Evolutionary conservation across 2,113 vertebrate species (phyloP).

Genomic region (Oncorhynchus gorbuscha): DNA sequence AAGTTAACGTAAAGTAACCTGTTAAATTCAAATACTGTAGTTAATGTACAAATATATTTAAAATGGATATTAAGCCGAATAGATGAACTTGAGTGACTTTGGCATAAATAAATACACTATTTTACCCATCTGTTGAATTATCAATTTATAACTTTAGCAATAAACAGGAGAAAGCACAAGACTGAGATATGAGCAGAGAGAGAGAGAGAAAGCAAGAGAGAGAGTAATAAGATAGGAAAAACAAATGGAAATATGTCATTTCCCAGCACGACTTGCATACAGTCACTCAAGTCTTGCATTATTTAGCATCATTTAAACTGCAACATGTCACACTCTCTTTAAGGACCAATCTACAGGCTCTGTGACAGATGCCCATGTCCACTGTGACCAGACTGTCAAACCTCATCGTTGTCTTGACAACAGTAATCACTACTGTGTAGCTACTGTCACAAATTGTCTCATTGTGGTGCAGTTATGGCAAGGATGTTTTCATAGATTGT

Average conservation of each 20-base stretch:
- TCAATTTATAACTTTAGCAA: not conserved
- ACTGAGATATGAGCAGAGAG: not conserved
- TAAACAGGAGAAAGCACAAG: not conserved
- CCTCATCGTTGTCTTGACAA: not conserved
- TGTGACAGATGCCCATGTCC: slow-evolving; percentile 3
- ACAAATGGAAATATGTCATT: not conserved
- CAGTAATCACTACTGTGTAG: not conserved
- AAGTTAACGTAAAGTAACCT: too few relatives aligned
- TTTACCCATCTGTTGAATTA: not conserved
- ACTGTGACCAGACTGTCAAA: not conserved
- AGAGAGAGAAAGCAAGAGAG: too few relatives aligned
- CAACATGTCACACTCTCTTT: slow-evolving; percentile 1
- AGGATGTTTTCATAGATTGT: not conserved
- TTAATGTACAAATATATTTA: too few relatives aligned
- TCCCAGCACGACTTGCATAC: not conserved
- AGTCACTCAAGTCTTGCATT: slow-evolving; percentile 9
- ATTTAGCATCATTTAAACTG: slow-evolving; percentile 5
- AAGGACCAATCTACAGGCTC: not conserved
- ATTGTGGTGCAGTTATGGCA: not conserved
- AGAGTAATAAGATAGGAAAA: too few relatives aligned
- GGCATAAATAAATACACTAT: not conserved
- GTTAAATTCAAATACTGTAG: too few relatives aligned
- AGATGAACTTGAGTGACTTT: not conserved
- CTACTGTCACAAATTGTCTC: not conserved
- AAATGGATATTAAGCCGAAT: not conserved